A percentile compares a stretch with the other conserved stretches of the same genome.
Conservation (phyloP, 2,888 invertebrate species). For the Cantharis lateralis region DNA sequence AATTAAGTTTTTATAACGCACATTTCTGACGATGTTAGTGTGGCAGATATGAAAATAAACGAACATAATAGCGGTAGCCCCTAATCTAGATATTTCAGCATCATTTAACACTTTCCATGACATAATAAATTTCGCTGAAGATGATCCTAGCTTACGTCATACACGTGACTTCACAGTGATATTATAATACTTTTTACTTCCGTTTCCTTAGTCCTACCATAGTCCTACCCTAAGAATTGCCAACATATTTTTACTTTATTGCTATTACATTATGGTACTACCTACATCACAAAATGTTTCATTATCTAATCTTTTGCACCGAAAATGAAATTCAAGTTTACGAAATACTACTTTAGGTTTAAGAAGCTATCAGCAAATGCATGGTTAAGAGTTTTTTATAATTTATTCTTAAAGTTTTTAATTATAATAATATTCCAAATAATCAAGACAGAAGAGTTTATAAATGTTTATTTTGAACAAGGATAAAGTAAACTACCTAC, state of each 20-base stretch:
- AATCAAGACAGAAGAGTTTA: no score
- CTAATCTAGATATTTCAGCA: slow-evolving; percentile 41
- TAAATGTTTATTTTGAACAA: no score
- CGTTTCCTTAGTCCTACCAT: slow-evolving; percentile 7
- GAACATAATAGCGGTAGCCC: slow-evolving; percentile 33
- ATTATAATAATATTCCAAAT: no score
- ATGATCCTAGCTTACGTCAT: slow-evolving; percentile 34
- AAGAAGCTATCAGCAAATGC: not conserved
- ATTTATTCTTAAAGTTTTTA: no score
- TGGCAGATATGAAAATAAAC: slow-evolving; percentile 29
- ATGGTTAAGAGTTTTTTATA: no score
- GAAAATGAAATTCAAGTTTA: not conserved
- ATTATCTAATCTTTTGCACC: not conserved
- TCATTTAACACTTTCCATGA: slow-evolving; percentile 40
- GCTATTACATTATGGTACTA: not conserved
- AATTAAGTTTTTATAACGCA: slow-evolving; percentile 14
- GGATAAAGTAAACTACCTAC: no score
- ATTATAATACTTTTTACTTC: slow-evolving; percentile 26
- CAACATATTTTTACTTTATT: not conserved
- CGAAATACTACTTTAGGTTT: not conserved
- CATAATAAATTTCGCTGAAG: slow-evolving; percentile 37
- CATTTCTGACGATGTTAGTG: slow-evolving; percentile 16
- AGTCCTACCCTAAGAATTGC: slow-evolving; percentile 2
- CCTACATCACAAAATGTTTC: not conserved
- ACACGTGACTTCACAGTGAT: slow-evolving; percentile 33